Evolutionary conservation across 1,140 invertebrate species (phyloP), one percentile per base, ranked within the genome.

Genomic region (Pachypsylla venusta): DNA sequence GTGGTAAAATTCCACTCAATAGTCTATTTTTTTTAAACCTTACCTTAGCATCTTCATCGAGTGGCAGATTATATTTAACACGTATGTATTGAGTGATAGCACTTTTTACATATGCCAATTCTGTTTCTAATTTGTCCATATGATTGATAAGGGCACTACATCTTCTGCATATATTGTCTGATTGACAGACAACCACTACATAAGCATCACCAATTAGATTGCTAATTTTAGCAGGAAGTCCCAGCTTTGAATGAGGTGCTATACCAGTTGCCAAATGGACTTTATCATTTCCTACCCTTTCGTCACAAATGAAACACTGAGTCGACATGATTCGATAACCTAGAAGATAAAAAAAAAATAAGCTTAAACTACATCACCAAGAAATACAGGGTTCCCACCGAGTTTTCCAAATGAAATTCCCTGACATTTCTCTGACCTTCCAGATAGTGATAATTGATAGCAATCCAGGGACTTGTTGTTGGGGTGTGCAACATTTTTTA

Each of bases 101-200:
- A 54, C 60, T 65, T 59, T 57, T 63, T 2, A 66, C 64, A 16
- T 59, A 54, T n/a, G 25, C 58, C 20, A 64, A 20, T 22, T 67
- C 66, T 54, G 58, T 61, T 61, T 67, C 63, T 13, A 67, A 54
- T 60, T 65, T 64, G 39, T 67, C 66, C 57, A 67, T 60, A 22
- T 61, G 62, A 25, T 62, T 65, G 12, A 67, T 40, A 39, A 67
- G 60, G 5, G 61, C 54, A 24, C 58, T 57, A 55, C 66, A 67
- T 55, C 61, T 54, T 40, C 61, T 59, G 39, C 66, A 67, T 27
- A 67, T 53, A 35, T 62, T 25, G 62, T 67, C 66, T 25, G 59
- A 57, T 2, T 54, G 59, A 2, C 63, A 61, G 1, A 67, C 62
- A 40, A 66, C 59, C 7, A 67, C 65, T 5, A 67, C 62, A 56